Percentiles rank a stretch among this genome's conserved stretches.
Evolutionary conservation across 2,888 invertebrate genomes (phyloP).

Genomic region (Ophion obscuratus): DNA sequence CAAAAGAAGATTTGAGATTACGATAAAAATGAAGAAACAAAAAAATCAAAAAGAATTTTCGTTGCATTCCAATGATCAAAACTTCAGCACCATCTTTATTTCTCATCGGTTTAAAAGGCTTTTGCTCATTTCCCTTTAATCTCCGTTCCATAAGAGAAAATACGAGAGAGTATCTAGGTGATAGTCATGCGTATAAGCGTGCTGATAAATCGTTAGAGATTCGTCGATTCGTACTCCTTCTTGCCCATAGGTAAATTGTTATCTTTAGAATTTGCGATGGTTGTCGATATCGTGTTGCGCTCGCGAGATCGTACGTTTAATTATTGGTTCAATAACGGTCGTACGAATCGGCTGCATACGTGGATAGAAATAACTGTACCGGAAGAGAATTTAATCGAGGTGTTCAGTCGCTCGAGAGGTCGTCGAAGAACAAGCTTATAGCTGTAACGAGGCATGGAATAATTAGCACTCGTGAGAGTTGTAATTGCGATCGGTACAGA

Average conservation of each 20-base stretch:
- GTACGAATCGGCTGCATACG: constrained; percentile 7
- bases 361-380: constrained; percentile 22
- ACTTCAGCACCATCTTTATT: neutral
- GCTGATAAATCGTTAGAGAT: neutral
- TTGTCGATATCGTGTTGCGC: constrained; percentile 6
- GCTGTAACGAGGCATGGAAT: constrained; percentile 65
- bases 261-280: constrained; percentile 9
- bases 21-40: too few relatives aligned
- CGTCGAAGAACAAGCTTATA: constrained; percentile 63
- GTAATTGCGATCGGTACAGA: constrained; percentile 67
- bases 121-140: neutral
- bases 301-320: constrained; percentile 40
- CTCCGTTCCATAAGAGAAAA: neutral
- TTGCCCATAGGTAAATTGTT: neutral
- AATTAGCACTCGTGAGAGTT: constrained; percentile 69
- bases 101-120: neutral
- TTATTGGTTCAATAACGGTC: constrained; percentile 38
- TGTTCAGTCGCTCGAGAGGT: constrained; percentile 56
- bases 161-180: neutral
- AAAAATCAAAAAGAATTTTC: too few relatives aligned
- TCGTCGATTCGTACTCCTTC: neutral
- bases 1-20: too few relatives aligned
- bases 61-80: too few relatives aligned
- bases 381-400: constrained; percentile 39
- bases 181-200: neutral